Base-by-base conservation (phyloP, 2,888 invertebrate genomes). In the Myathropa florea region DNA sequence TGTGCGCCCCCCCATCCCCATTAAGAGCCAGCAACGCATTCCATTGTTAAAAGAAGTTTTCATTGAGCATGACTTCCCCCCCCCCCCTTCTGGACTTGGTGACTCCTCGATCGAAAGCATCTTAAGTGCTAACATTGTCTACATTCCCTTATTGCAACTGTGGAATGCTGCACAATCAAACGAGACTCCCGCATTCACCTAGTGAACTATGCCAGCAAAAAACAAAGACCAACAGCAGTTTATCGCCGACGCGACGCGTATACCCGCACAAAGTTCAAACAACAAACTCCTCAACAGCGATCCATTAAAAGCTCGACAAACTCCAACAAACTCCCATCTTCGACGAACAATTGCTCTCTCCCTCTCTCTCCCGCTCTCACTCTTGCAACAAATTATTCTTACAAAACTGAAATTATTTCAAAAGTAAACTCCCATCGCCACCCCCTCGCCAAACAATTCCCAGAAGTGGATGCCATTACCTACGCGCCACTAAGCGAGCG, bases 381-480 rank as follows among this genome's bases (percentile, higher is more conserved):
- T 39, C 28, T 59, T 53, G 60, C 33, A 60, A 76, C 64, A 82
- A 76, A 65, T 82, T 60, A 75, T 70, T 75, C 68, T 60, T 53
- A 30, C 46, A 65, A 71, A 82, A 76, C 53, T 76, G 18, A 76
- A 76, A 82, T 76, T 28, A 30, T 64, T 82, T 46, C 26, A 71
- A 64, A 76, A 81, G 76, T 60, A 46, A 76, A 65, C 76, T 76
- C 71, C 70, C 64, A 36, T 1, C 21, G 7, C 14, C 18, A 6
- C 28, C 70, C 23, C 4, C 0, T 10, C 28, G 24, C 18, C 14
- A 73, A 78, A 73, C 83, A 78, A 78, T 73, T 83, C 68, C 6
- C 68, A 36, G 72, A 55, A 77, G 61, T 77, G 53, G 71, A 67
- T 71, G 77, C 78, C 57, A 78, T 83, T 70, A 78, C 59, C 18